Percentiles rank a stretch among this genome's conserved stretches.
These are phyloP conservation scores for Sitta carolinensis DNA, from an alignment of 2,797 vertebrate species.

Conservation along the genomic window DNA sequence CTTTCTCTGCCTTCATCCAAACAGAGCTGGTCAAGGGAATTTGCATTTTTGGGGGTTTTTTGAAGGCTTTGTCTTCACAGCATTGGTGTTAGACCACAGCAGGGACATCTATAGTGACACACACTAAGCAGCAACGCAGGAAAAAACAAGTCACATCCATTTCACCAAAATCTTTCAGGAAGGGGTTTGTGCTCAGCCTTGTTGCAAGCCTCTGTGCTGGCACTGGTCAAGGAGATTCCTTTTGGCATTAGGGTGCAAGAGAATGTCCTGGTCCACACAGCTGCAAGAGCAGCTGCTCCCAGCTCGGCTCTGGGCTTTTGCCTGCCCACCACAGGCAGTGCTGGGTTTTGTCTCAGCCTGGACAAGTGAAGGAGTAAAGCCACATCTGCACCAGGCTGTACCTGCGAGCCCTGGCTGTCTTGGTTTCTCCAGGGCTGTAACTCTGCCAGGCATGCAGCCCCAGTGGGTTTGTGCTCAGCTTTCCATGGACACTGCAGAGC, in stretches of 20 bases:
- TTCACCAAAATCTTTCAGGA: background rate
- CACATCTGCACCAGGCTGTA: background rate
- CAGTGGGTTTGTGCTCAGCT: fast-evolving
- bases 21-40: background rate
- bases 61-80: conserved; percentile 15
- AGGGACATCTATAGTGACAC: background rate
- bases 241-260: background rate
- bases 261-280: background rate
- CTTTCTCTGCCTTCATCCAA: background rate
- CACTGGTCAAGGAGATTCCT: background rate
- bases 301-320: background rate
- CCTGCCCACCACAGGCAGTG: background rate
- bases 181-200: background rate
- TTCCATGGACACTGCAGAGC: background rate
- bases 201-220: background rate
- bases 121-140: background rate
- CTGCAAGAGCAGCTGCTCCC: background rate
- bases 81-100: background rate
- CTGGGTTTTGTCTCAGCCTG: background rate
- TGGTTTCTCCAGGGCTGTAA: background rate
- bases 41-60: background rate
- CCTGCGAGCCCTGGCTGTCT: background rate
- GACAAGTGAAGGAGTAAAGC: background rate
- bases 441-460: background rate
- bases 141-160: background rate